Percentiles rank a stretch among this genome's conserved stretches.
phyloP scores from a whole-genome alignment of 2,113 vertebrate species.

The Microtus ochrogaster region DNA sequence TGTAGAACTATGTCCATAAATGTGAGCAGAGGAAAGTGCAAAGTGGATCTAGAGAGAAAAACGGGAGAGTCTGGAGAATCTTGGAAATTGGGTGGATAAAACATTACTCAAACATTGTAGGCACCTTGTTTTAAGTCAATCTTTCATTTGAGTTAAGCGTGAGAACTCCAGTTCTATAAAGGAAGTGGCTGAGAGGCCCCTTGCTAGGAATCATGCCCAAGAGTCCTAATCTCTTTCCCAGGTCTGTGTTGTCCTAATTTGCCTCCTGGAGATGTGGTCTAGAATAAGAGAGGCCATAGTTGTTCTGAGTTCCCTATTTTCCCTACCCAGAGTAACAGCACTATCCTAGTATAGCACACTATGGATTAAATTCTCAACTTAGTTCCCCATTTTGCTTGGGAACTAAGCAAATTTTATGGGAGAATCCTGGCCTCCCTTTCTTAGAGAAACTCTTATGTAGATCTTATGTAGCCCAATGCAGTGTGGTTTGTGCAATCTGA shows the following conservation, averaged over 20 bases:
- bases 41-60: not conserved
- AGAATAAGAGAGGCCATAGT: not conserved
- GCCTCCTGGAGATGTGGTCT: not conserved
- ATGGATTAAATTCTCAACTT: not conserved
- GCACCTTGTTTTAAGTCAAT: not conserved
- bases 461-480: not conserved
- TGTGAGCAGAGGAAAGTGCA: not conserved
- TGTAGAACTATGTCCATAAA: not conserved
- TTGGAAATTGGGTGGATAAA: not conserved
- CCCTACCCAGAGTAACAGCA: fast-evolving
- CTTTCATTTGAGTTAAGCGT: not conserved
- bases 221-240: not conserved
- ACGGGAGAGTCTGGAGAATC: not conserved
- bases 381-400: not conserved
- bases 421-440: not conserved
- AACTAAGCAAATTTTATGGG: no score
- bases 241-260: not conserved
- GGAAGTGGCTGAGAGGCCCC: not conserved
- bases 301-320: not conserved
- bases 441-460: not conserved
- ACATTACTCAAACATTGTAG: not conserved
- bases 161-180: not conserved
- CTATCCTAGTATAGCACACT: not conserved
- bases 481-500: not conserved
- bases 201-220: not conserved